Percentiles rank a stretch among this genome's conserved stretches.
phyloP scores from a whole-genome alignment of 2,888 invertebrate species.

The Agrenia bidenticulata region DNA sequence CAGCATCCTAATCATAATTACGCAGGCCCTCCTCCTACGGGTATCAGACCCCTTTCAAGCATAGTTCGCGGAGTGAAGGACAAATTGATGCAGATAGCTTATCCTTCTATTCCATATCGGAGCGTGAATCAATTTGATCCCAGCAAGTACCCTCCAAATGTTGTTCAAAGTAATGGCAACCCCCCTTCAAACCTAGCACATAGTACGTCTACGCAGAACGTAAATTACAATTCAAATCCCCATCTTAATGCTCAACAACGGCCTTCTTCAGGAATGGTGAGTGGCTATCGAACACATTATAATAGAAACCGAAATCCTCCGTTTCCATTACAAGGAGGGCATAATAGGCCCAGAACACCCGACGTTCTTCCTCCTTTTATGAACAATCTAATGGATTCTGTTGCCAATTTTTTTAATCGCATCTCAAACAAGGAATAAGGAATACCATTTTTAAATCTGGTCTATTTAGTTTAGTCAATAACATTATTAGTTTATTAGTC shows the following conservation, averaged over 20 bases:
- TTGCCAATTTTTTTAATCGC: conserved; percentile 48
- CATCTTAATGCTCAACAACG: no score
- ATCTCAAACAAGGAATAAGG: background rate
- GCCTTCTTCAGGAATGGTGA: no score
- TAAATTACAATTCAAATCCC: no score
- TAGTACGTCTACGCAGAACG: no score
- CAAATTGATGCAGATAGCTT: background rate
- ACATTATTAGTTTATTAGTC: no score
- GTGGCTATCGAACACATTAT: no score
- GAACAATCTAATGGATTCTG: conserved; percentile 51
- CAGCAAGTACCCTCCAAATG: conserved; percentile 16
- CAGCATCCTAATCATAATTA: conserved; percentile 8
- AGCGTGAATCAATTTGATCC: conserved; percentile 17
- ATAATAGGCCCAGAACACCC: background rate
- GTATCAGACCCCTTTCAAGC: conserved; percentile 6
- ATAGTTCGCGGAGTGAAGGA: background rate
- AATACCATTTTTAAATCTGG: conserved; percentile 1
- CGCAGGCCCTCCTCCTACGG: background rate
- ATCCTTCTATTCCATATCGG: background rate
- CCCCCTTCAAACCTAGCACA: background rate
- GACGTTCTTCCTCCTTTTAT: conserved; percentile 40
- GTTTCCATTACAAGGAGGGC: background rate
- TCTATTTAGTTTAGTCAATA: no score
- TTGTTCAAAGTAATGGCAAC: background rate
- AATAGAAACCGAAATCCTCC: background rate